Percentiles rank a stretch among this genome's conserved stretches.
phyloP scores from a whole-genome alignment of 2,113 vertebrate species.

The Nothoprocta pentlandii region DNA sequence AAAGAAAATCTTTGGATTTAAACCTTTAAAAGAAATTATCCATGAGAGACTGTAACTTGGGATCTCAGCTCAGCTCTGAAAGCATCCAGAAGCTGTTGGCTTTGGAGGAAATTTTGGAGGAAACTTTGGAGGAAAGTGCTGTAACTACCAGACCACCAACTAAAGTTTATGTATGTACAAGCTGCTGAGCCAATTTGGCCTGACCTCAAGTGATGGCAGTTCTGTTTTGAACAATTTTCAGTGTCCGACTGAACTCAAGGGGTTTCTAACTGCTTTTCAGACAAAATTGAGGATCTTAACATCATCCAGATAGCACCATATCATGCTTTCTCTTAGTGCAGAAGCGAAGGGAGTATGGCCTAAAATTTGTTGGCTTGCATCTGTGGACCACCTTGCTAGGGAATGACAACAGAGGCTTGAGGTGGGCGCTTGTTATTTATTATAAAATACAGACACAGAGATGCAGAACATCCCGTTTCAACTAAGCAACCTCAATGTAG shows the following conservation, averaged over 20 bases:
- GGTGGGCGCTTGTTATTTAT: constrained; percentile 34
- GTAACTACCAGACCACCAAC: not conserved
- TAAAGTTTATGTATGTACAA: not conserved
- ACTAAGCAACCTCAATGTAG: not conserved
- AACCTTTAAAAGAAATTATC: not conserved
- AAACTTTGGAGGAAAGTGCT: not conserved
- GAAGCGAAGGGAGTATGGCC: constrained; percentile 35
- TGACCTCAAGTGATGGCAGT: not conserved
- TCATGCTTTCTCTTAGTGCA: constrained; percentile 44
- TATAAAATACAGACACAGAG: constrained; percentile 43
- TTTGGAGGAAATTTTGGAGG: not conserved
- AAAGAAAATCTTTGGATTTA: not conserved
- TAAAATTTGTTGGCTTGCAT: constrained; percentile 65
- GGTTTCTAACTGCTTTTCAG: constrained; percentile 23
- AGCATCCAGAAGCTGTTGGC: not conserved
- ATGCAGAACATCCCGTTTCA: constrained; percentile 28
- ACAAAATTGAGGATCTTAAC: constrained; percentile 61
- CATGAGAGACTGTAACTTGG: not conserved
- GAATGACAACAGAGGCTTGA: constrained; percentile 58
- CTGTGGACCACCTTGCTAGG: constrained; percentile 76
- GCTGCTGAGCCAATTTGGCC: not conserved
- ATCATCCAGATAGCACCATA: constrained; percentile 43
- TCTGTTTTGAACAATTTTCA: not conserved
- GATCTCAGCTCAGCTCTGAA: not conserved
- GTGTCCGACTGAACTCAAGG: not conserved